Base-by-base conservation (phyloP, 2,888 invertebrate genomes). In the Cheilosia grossa region DNA sequence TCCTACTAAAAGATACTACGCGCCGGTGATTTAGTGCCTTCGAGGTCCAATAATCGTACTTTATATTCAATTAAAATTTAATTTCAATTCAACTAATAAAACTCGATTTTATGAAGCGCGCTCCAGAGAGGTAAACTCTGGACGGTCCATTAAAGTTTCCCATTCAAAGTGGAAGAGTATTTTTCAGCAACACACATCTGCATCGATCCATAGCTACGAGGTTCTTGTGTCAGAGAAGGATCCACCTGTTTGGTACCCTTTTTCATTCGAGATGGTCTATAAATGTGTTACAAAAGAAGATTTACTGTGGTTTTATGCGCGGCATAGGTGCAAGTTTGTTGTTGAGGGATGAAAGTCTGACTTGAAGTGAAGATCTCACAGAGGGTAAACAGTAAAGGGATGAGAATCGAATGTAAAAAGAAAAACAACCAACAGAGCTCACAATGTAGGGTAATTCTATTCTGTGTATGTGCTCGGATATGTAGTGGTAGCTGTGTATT, bases 11-110 rank as follows among this genome's bases (percentile, higher is more conserved):
- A 70, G 44, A 47, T n/a, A 58, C 27, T 33, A 42, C 21, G 17
- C 58, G 27, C 56, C 15, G 74, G 70, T 80, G 66, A 74, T 83
- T 83, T 61, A 75, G 64, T 33, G 59, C 53, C 75, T 83, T 80
- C 66, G 80, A 70, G 74, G 80, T 70, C 80, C 74, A 75, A 75
- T 80, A 83, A 80, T 80, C 74, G 69, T 75, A 58, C 80, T 83
- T 83, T 83, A 83, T 80, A 59, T 74, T 80, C 74, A 74, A 69
- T 83, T 80, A 83, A 83, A 80, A 66, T 83, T 83, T 83, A 64
- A 83, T 80, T 83, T 80, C 59, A 70, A 74, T 74, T 70, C 64
- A 49, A 70, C 80, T 70, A 42, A 75, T 70, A 69, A 75, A 83
- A 80, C 54, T 74, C 69, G 58, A 83, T 74, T 83, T 83, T 80